Evolutionary conservation across 2,888 invertebrate genomes (phyloP), one percentile per base, ranked within the genome.

Genomic region (Agelastica alni): DNA sequence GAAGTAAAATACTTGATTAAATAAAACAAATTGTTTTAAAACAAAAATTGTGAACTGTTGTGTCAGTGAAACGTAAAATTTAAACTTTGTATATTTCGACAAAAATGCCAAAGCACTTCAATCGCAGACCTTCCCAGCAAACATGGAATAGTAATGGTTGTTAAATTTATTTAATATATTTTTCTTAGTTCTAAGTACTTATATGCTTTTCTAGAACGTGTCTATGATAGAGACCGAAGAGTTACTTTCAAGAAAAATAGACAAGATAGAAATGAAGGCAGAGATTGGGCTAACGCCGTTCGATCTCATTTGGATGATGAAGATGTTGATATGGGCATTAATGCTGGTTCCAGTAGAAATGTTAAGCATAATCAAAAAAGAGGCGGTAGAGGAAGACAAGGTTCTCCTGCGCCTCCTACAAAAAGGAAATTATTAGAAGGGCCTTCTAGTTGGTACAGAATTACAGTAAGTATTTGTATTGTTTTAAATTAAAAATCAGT

Each of bases 361-460:
- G 51, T 53, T 26, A 59, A 51, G 14, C 58, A 51, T 32, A 55
- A 59, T 13, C 61, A 60, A 32, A 61, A 32, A n/a, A 64, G 55
- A 18, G 78, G 18, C 0, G 75, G 43, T 37, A 31, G 47, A 17
- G 78, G 79, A 4, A 79, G 49, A 20, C 51, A 80, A 1, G 78
- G 79, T 17, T 80, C 81, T 0, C 80, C 82, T 0, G 77, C 73
- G 2, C 80, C 82, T 0, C 73, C 37, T 6, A 67, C 68, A 0
- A 78, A 75, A 53, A 75, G 80, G 67, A 82, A 77, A 62, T 78
- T 84, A 41, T 68, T 80, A 6, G 76, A 80, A 61, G 82, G 83
- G 28, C 71, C 80, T 4, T 75, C 81, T 14, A 85, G 83, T 44
- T 91, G 89, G 88, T 91, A 87, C 70, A 86, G 85, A 77, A 80